phyloP scores from a whole-genome alignment of 2,797 vertebrate species.

The Helicolenus hilgendorfi region DNA sequence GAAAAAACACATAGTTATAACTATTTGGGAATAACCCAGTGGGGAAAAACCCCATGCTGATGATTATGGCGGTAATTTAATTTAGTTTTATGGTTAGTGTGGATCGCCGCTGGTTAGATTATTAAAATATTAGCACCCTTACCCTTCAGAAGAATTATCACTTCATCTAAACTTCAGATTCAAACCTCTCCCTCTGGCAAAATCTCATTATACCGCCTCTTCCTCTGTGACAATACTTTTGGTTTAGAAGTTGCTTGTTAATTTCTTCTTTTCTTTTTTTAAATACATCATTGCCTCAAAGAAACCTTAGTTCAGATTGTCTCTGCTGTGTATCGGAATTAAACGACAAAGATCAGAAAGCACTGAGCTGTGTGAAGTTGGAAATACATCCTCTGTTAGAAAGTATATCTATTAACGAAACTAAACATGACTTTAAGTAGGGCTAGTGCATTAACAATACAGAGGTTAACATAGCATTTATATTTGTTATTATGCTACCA shows the following conservation, averaged over 20 bases:
- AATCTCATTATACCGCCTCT: slow-evolving; percentile 1
- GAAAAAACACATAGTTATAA: background rate
- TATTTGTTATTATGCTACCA: background rate
- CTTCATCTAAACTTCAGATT: slow-evolving; percentile 24
- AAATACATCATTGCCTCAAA: slow-evolving; percentile 15
- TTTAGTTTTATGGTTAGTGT: slow-evolving; percentile 10
- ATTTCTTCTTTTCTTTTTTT: background rate
- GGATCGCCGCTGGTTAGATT: background rate
- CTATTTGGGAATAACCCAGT: background rate
- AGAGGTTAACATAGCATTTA: background rate
- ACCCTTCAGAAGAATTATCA: slow-evolving; percentile 29
- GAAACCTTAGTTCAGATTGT: slow-evolving; percentile 26
- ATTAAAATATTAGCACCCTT: slow-evolving; percentile 30
- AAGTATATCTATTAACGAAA: background rate
- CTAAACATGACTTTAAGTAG: background rate
- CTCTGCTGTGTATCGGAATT: accelerated
- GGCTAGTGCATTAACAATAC: background rate
- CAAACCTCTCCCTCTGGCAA: slow-evolving; percentile 4
- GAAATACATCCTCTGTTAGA: background rate
- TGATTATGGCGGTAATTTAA: background rate
- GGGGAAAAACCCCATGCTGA: background rate
- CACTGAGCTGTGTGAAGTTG: background rate
- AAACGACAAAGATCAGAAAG: background rate
- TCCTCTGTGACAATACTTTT: too few species aligned
- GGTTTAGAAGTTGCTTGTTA: slow-evolving; percentile 1